A percentile compares a stretch with the other conserved stretches of the same genome.
Conservation (phyloP, 2,113 vertebrate genomes). For the Gymnocephalus cernua region DNA sequence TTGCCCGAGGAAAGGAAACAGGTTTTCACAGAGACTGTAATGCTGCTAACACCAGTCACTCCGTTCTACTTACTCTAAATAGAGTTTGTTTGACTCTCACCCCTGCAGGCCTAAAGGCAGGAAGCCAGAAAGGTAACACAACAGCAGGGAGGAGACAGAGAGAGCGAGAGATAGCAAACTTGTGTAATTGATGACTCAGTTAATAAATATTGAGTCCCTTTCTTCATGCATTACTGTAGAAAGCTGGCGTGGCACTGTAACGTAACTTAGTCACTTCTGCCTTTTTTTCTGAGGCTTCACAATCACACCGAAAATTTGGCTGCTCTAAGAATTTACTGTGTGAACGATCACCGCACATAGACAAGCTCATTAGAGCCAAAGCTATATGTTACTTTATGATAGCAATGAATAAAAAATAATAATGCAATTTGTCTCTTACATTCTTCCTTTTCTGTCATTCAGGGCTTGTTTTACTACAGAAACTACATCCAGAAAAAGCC, state of each 20-base stretch:
- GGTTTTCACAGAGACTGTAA: conserved; percentile 62
- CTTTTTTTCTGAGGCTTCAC: conserved; percentile 51
- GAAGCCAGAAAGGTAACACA: conserved; percentile 52
- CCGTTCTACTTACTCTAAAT: conserved; percentile 68
- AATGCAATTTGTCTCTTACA: not conserved
- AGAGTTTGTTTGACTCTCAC: conserved; percentile 70
- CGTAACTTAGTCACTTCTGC: conserved; percentile 20
- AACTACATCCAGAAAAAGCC: conserved; percentile 16
- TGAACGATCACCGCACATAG: not conserved
- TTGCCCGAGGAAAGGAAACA: conserved; percentile 71
- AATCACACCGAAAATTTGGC: conserved; percentile 28
- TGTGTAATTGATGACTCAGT: conserved; percentile 64
- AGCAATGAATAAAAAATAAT: conserved; percentile 16
- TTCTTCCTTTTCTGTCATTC: conserved; percentile 3
- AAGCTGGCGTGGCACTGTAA: conserved; percentile 41
- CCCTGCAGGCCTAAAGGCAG: conserved; percentile 59
- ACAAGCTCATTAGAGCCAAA: not conserved
- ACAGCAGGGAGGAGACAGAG: conserved; percentile 31
- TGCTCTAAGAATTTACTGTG: conserved; percentile 19
- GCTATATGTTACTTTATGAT: not conserved
- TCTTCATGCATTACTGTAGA: conserved; percentile 50
- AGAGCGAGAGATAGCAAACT: conserved; percentile 47
- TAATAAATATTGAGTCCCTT: conserved; percentile 70
- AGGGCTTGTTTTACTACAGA: conserved; percentile 16
- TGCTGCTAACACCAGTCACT: conserved; percentile 63